Percentiles rank a stretch among this genome's conserved stretches.
Conservation (phyloP, 2,888 invertebrate species). For the Nowickia ferox region DNA sequence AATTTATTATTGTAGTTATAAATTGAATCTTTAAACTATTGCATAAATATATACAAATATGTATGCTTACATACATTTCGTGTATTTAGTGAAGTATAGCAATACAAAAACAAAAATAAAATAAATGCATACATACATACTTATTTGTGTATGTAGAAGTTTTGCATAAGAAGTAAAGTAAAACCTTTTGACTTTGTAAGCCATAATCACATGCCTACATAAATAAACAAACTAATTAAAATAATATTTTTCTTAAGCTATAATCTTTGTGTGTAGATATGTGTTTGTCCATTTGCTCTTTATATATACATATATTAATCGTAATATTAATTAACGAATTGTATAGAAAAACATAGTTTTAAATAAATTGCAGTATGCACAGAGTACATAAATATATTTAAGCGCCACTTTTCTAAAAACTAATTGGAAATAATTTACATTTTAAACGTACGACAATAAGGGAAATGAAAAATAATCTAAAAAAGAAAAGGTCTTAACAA, state of each 20-base stretch:
- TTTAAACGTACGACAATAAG: too few species aligned
- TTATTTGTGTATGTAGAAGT: constrained; percentile 26
- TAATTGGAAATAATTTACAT: too few species aligned
- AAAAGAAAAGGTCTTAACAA: too few species aligned
- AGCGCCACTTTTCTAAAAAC: too few species aligned
- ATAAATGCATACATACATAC: constrained; percentile 14
- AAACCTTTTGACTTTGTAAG: constrained; percentile 55
- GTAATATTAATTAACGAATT: constrained; percentile 5
- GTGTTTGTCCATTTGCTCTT: constrained; percentile 31
- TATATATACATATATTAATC: not conserved
- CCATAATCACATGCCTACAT: constrained; percentile 52
- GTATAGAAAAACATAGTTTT: constrained; percentile 1
- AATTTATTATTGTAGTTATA: constrained; percentile 51
- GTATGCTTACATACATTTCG: not conserved
- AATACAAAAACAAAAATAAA: too few species aligned
- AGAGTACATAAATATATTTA: too few species aligned
- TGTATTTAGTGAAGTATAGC: too few species aligned
- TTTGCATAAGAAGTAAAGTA: not conserved
- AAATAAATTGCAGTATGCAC: constrained; percentile 2
- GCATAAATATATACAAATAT: constrained; percentile 23
- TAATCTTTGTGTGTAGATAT: constrained; percentile 16
- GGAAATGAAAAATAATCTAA: too few species aligned
- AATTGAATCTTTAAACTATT: constrained; percentile 35
- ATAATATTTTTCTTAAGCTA: constrained; percentile 20
- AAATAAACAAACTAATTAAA: not conserved